Percentiles rank a stretch among this genome's conserved stretches.
Conservation (phyloP, 2,797 vertebrate genomes). For the Pantherophis vulpinus region DNA sequence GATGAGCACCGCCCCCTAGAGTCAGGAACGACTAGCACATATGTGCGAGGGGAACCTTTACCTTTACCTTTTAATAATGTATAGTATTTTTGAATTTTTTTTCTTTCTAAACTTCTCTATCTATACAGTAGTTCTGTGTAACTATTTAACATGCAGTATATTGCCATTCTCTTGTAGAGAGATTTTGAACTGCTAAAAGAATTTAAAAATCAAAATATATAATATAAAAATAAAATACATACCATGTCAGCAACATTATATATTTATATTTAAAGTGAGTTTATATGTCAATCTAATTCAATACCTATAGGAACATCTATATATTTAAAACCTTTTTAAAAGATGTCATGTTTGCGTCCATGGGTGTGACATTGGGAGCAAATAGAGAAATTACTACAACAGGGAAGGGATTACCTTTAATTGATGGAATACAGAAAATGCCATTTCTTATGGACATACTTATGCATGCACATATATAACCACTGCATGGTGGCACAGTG, state of each 20-base stretch:
- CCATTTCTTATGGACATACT: background rate
- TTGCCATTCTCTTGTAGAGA: background rate
- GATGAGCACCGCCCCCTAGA: too few species aligned
- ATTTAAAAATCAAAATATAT: background rate
- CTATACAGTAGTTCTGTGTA: background rate
- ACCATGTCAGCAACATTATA: background rate
- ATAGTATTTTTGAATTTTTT: background rate
- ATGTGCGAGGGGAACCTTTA: too few species aligned
- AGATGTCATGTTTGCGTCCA: too few species aligned
- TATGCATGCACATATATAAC: background rate
- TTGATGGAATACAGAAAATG: background rate
- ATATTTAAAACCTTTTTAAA: too few species aligned
- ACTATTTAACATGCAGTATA: background rate
- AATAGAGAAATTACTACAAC: too few species aligned
- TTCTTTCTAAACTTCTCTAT: background rate
- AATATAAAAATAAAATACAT: background rate
- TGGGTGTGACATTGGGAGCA: too few species aligned
- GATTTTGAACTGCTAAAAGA: background rate
- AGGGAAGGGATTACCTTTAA: too few species aligned
- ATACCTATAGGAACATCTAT: too few species aligned
- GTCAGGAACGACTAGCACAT: too few species aligned
- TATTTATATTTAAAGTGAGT: background rate
- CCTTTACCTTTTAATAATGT: background rate
- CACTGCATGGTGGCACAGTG: too few species aligned
- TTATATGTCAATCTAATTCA: background rate